Evolutionary conservation across 92 coral and sea anemone species (phyloP).

Genomic region (Porites lobata): DNA sequence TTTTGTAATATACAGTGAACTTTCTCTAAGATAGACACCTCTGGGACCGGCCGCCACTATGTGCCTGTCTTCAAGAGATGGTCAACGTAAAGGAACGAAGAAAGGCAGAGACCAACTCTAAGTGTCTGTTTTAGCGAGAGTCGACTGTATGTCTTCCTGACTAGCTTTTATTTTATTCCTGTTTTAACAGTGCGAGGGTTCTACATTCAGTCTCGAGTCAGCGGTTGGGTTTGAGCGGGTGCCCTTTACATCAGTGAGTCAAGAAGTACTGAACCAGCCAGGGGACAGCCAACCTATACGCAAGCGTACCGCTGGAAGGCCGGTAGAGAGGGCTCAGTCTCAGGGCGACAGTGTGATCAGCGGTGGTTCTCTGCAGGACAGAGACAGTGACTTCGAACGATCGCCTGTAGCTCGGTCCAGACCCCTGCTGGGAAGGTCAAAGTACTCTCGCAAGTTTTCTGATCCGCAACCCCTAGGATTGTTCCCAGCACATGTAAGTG

Average conservation of each 20-base stretch:
- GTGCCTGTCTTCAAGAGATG: no score
- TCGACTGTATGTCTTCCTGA: neutral
- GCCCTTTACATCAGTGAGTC: slow-evolving; percentile 73
- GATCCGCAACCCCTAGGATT: slow-evolving; percentile 80
- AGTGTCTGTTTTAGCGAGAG: neutral
- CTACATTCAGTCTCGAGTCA: slow-evolving; percentile 73
- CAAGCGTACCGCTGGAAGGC: slow-evolving; percentile 66
- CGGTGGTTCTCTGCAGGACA: slow-evolving; percentile 89
- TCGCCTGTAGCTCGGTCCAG: slow-evolving; percentile 65
- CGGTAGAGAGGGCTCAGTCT: slow-evolving; percentile 84
- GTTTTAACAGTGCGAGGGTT: slow-evolving; percentile 73
- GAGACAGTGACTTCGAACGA: slow-evolving; percentile 85
- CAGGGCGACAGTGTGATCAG: slow-evolving; percentile 95
- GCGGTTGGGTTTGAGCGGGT: slow-evolving; percentile 70
- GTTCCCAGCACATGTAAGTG: slow-evolving; percentile 41
- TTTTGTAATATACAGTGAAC: no score
- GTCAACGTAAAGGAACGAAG: no score
- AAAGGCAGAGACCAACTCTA: no score
- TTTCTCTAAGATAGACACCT: no score
- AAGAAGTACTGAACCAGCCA: slow-evolving; percentile 72
- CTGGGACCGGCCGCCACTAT: no score
- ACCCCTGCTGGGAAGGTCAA: slow-evolving; percentile 62
- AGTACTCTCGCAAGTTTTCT: slow-evolving; percentile 76
- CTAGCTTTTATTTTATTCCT: neutral
- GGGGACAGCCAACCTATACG: slow-evolving; percentile 52